Evolutionary conservation across 2,888 invertebrate species (phyloP).

Genomic region (Ichneumoninae sp.): DNA sequence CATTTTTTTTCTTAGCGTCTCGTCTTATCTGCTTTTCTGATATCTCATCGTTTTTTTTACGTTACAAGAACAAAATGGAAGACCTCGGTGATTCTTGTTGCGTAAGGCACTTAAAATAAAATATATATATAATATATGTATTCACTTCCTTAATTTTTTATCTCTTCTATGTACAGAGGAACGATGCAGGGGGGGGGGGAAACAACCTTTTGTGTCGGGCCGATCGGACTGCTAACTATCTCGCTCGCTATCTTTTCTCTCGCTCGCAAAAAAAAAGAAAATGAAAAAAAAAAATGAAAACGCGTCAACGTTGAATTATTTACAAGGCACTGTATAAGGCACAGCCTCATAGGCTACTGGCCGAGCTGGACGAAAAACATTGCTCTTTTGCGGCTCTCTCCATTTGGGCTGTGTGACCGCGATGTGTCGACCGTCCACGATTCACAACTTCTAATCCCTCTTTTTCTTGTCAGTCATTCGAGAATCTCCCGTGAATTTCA

Average conservation of each 20-base stretch:
- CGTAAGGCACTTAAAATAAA: slow-evolving; percentile 84
- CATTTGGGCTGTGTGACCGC: background rate
- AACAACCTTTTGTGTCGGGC: slow-evolving; percentile 23
- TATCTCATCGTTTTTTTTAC: slow-evolving; percentile 66
- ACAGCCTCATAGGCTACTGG: slow-evolving; percentile 80
- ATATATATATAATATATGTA: slow-evolving; percentile 69
- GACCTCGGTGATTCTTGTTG: slow-evolving; percentile 84
- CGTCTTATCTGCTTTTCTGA: slow-evolving; percentile 35
- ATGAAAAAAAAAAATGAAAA: slow-evolving; percentile 32
- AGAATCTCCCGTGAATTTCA: slow-evolving; percentile 18
- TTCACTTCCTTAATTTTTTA: slow-evolving; percentile 51
- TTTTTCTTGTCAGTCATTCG: slow-evolving; percentile 35
- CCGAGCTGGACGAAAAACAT: slow-evolving; percentile 68
- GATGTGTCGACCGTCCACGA: slow-evolving; percentile 34
- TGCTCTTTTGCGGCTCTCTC: slow-evolving; percentile 1
- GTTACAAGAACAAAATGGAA: slow-evolving; percentile 83
- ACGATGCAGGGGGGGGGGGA: slow-evolving; percentile 47
- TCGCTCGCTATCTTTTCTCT: slow-evolving; percentile 44
- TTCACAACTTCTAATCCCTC: slow-evolving; percentile 12
- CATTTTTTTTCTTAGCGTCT: slow-evolving; percentile 35
- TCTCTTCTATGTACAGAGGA: slow-evolving; percentile 70
- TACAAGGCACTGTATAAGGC: slow-evolving; percentile 83
- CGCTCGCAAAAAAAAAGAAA: slow-evolving; percentile 13
- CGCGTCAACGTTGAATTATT: slow-evolving; percentile 68
- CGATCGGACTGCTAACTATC: slow-evolving; percentile 48